Conservation (phyloP, 2,888 invertebrate genomes). For the Tinea trinotella region DNA sequence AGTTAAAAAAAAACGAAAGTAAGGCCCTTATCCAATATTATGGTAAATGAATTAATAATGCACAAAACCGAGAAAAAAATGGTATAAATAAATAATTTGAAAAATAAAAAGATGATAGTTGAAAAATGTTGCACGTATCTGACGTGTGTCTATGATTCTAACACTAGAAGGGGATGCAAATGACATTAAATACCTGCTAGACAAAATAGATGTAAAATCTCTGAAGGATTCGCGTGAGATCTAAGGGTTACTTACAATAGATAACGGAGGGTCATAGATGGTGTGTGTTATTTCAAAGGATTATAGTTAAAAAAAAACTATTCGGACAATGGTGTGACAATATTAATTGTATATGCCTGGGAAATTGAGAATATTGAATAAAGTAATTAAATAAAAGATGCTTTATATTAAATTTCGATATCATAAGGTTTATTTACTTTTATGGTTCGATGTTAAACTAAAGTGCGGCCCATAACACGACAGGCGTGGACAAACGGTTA, state of each 20-base stretch:
- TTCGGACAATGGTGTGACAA: neutral
- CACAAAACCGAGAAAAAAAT: neutral
- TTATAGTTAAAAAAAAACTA: neutral
- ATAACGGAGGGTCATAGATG: conserved; percentile 5
- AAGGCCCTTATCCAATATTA: no score
- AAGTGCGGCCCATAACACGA: no score
- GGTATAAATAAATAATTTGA: neutral
- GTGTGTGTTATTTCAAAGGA: neutral
- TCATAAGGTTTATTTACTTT: no score
- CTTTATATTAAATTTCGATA: no score
- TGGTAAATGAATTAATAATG: neutral
- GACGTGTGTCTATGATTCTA: conserved; percentile 5
- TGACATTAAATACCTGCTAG: conserved; percentile 37
- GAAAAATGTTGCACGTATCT: neutral
- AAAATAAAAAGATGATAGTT: neutral
- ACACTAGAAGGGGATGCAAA: conserved; percentile 1
- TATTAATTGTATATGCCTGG: no score
- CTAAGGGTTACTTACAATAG: conserved; percentile 13
- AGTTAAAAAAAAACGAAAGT: no score
- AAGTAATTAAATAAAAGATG: no score
- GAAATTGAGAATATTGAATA: no score
- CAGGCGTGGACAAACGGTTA: no score
- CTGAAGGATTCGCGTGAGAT: conserved; percentile 25
- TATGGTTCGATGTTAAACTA: no score
- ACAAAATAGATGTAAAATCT: conserved; percentile 39